phyloP scores from a whole-genome alignment of 2,888 invertebrate species.

The Tenodera sinensis region DNA sequence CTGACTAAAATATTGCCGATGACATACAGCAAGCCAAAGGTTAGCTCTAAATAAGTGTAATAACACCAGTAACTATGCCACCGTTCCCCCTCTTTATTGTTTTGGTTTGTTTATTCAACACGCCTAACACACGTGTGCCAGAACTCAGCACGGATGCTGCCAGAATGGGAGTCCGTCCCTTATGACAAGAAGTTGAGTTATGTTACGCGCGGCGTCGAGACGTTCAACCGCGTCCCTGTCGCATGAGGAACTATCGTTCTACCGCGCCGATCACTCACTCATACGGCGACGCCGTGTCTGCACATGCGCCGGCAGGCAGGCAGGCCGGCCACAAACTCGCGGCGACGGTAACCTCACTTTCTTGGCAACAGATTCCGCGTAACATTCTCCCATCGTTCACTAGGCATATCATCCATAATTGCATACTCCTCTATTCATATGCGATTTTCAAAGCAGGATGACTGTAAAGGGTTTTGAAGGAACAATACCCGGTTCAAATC shows the following conservation, averaged over 20 bases:
- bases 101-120: neutral
- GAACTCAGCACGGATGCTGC: neutral
- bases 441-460: neutral
- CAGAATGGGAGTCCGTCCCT: neutral
- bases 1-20: neutral
- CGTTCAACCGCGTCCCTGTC: neutral
- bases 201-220: neutral
- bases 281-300: neutral
- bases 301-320: conserved; percentile 5
- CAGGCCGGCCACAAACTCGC: neutral
- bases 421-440: neutral
- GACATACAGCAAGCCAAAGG: neutral
- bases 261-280: neutral
- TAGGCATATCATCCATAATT: neutral
- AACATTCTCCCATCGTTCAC: neutral
- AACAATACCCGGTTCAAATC: too few relatives aligned
- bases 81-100: neutral
- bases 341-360: neutral
- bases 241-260: neutral
- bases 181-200: neutral
- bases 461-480: too few relatives aligned
- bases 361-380: neutral
- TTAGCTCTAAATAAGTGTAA: neutral
- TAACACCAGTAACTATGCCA: neutral
- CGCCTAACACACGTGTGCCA: neutral